Base-by-base conservation (phyloP, 2,113 vertebrate genomes). In the Pluvianellus socialis region DNA sequence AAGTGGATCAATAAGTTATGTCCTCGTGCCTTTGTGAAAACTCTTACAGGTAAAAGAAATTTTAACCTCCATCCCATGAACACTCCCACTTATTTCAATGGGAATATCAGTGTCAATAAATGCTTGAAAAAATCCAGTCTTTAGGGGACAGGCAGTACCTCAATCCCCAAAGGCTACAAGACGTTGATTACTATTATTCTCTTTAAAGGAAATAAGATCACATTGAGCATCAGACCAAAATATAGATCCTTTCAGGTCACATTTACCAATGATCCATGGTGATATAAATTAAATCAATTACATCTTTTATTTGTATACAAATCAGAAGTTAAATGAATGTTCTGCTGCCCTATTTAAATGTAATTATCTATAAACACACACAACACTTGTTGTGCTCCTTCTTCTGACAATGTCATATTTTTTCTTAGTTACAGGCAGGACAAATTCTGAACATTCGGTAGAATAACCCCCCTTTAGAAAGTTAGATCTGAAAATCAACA, bases 281-380 rank as follows among this genome's bases (percentile, higher is more conserved):
- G 44, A 90, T 75, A 76, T 8, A 75, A 92, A 89, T 67, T 84
- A 89, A 81, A 85, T 55, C 80, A 92, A 86, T 87, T 85, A 87
- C 17, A 68, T 58, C 16, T 90, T 83, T 81, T 77, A 82, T 90
- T 95, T 94, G 53, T 73, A 88, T 12, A 85, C 58, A 88, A 82
- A 90, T 72, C 26, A 73, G 55, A 91, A 91, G 73, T 77, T 84
- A 95, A 90, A 87, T 76, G 2, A 82, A 79, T 73, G 58, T 45
- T 91, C 66, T 92, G 32, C 52, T 88, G 49, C n/a, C 56, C 61
- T 53, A 75, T 27, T 91, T 79, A 65, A 81, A 79, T 22, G 7
- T 59, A 68, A 91, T 92, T 93, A 87, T 42, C 79, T 89, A 15
- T 62, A 85, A 93, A 82, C 20, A 79, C 44, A 71, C 49, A 67